These are phyloP conservation scores for Plecotus auritus DNA, from an alignment of 2,113 vertebrate genomes.

Conservation along the genomic window DNA sequence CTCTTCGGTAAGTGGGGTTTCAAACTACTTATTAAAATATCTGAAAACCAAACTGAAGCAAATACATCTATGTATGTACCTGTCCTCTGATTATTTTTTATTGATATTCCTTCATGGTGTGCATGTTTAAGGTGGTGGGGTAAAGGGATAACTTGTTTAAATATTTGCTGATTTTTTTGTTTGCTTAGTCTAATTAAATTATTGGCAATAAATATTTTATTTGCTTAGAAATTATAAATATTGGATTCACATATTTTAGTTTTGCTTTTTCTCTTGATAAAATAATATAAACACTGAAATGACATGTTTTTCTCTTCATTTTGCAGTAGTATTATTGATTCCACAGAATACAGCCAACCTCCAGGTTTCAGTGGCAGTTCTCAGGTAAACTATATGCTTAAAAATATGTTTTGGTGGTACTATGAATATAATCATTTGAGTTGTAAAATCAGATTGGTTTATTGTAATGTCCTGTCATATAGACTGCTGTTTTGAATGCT, in stretches of 20 bases:
- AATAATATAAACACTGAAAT: conserved; percentile 58
- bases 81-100: background rate
- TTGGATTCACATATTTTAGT: conserved; percentile 25
- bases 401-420: background rate
- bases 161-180: background rate
- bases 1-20: background rate
- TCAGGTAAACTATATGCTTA: conserved; percentile 83
- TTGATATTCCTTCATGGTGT: background rate
- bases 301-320: conserved; percentile 73
- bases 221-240: conserved; percentile 21
- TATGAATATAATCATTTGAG: background rate
- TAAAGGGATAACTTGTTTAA: background rate
- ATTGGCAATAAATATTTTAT: conserved; percentile 9
- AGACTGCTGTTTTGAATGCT: background rate
- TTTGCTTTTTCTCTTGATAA: conserved; percentile 57
- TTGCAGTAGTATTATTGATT: conserved; percentile 95
- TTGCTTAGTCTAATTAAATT: background rate
- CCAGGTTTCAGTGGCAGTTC: conserved; percentile 93
- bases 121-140: background rate
- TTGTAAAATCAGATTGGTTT: background rate
- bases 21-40: background rate
- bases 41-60: background rate
- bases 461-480: background rate
- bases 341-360: conserved; percentile 92
- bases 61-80: conserved; percentile 1